Conservation (phyloP, 2,888 invertebrate species). For the Yponomeuta evonymella region DNA sequence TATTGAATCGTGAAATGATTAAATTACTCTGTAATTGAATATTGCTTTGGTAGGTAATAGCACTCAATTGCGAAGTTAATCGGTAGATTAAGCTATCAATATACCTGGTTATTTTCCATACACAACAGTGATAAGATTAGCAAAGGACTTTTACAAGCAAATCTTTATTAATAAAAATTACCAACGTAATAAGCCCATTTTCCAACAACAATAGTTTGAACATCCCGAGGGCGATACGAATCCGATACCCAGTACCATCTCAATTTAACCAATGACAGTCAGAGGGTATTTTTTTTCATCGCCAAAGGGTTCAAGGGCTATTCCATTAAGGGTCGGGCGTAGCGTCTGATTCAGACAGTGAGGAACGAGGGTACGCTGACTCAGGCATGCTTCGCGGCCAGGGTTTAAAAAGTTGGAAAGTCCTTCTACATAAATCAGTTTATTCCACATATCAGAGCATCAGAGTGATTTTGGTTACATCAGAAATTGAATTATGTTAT, state of each 20-base stretch:
- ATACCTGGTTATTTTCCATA: not conserved
- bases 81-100: not conserved
- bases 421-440: too few relatives aligned
- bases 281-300: constrained; percentile 6
- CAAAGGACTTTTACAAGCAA: not conserved
- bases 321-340: constrained; percentile 4
- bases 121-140: too few relatives aligned
- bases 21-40: not conserved
- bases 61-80: not conserved
- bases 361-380: constrained; percentile 12
- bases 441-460: too few relatives aligned
- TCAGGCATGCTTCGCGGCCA: not conserved
- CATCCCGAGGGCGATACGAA: not conserved
- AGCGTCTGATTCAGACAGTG: constrained; percentile 10
- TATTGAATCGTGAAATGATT: not conserved
- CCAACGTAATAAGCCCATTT: not conserved
- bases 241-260: not conserved
- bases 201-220: not conserved
- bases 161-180: not conserved
- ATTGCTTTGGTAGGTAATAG: not conserved
- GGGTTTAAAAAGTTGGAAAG: too few relatives aligned
- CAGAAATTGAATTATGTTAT: too few relatives aligned
- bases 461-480: too few relatives aligned
- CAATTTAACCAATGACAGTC: not conserved
- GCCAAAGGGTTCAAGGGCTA: constrained; percentile 3